Evolutionary conservation across 2,888 invertebrate species (phyloP).

Genomic region (Pherbina coryleti): DNA sequence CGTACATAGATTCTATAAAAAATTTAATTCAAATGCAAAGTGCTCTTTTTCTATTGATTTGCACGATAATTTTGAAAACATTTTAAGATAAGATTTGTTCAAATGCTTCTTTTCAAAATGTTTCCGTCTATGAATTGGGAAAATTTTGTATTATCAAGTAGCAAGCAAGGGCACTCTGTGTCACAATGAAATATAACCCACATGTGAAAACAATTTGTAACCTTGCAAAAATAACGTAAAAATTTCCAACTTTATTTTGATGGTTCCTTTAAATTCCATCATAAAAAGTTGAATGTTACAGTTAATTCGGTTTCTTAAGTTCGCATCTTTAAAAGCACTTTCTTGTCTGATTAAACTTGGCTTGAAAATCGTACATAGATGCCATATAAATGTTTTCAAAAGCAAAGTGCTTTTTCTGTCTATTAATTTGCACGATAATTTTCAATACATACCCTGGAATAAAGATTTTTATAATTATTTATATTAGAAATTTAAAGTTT

Average conservation of each 20-base stretch:
- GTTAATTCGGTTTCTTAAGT: no score
- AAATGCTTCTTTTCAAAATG: conserved; percentile 12
- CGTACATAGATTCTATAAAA: conserved; percentile 56
- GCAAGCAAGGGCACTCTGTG: no score
- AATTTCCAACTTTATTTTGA: no score
- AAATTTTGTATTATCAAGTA: no score
- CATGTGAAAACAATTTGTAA: no score
- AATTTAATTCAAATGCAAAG: conserved; percentile 50
- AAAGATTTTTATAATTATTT: no score
- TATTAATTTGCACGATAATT: conserved; percentile 33
- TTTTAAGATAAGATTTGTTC: no score
- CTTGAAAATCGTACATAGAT: conserved; percentile 58
- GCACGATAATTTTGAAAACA: conserved; percentile 46
- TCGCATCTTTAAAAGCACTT: conserved; percentile 41
- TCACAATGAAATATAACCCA: no score
- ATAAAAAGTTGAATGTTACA: no score
- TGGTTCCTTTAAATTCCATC: no score
- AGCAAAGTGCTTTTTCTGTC: conserved; percentile 50
- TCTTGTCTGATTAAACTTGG: conserved; percentile 50
- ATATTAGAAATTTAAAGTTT: no score
- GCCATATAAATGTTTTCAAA: conserved; percentile 50
- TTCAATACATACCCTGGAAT: conserved; percentile 50
- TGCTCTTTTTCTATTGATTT: conserved; percentile 39
- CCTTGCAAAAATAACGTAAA: no score
- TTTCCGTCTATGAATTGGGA: not conserved